These are phyloP conservation scores for Coleophora deauratella DNA, from an alignment of 2,888 invertebrate genomes.

Conservation along the genomic window DNA sequence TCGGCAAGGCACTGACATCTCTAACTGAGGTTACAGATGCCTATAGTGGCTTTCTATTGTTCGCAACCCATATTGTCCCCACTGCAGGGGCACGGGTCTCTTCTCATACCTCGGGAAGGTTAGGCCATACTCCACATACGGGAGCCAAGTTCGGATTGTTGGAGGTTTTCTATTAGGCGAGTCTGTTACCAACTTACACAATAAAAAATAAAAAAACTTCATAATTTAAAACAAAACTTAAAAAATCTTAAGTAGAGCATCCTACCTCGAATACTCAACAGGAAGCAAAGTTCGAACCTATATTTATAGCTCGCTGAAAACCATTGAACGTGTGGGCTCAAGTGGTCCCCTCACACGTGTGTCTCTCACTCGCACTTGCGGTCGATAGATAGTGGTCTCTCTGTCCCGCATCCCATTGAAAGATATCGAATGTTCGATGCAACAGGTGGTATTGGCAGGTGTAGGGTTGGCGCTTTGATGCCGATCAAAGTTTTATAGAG, in stretches of 20 bases:
- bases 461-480: constrained; percentile 58
- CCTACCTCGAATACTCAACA: constrained; percentile 21
- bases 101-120: too few relatives aligned
- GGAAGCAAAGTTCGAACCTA: constrained; percentile 51
- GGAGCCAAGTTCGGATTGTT: too few relatives aligned
- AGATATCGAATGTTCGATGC: constrained; percentile 70
- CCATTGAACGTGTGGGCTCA: constrained; percentile 62
- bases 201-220: too few relatives aligned
- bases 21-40: too few relatives aligned
- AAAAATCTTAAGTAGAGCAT: constrained; percentile 35
- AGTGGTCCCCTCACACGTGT: constrained; percentile 57
- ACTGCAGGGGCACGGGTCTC: too few relatives aligned
- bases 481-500: constrained; percentile 32
- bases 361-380: constrained; percentile 29
- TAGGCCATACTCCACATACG: too few relatives aligned
- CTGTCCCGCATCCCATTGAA: constrained; percentile 56
- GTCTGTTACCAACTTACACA: too few relatives aligned
- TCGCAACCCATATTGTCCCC: too few relatives aligned
- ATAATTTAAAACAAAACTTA: too few relatives aligned
- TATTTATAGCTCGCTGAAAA: constrained; percentile 63
- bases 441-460: constrained; percentile 66
- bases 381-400: constrained; percentile 23
- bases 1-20: too few relatives aligned
- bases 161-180: too few relatives aligned
- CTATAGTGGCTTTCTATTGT: too few relatives aligned